Percentiles rank a stretch among this genome's conserved stretches.
These are phyloP conservation scores for Pituophis catenifer DNA, from an alignment of 2,113 vertebrate species.

Conservation along the genomic window DNA sequence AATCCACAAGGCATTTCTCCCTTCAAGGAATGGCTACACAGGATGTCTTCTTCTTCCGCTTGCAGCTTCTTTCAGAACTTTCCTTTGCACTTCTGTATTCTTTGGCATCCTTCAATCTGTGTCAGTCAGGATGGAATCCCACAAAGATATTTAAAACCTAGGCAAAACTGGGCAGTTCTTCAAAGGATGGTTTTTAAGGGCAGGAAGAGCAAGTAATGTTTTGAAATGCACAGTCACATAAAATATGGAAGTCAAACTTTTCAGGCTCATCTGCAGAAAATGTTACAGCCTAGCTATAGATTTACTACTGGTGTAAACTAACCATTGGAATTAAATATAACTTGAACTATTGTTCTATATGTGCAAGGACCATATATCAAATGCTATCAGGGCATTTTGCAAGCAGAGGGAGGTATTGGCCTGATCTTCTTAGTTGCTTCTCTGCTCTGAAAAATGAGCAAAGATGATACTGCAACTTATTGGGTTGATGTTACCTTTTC, in stretches of 20 bases:
- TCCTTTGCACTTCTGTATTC: not conserved
- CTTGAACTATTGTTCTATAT: not conserved
- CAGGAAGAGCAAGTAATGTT: not conserved
- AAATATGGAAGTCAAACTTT: not conserved
- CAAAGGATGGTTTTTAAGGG: not conserved
- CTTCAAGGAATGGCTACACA: not conserved
- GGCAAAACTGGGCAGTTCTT: not conserved
- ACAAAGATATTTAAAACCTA: not conserved
- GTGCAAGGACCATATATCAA: not conserved
- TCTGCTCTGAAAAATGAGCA: not conserved
- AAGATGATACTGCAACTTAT: not conserved
- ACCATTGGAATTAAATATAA: not conserved
- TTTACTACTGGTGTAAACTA: not conserved
- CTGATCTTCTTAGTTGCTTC: not conserved
- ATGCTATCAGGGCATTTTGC: not conserved
- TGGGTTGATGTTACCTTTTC: not conserved
- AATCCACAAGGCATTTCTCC: not conserved
- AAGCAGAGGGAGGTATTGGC: not conserved
- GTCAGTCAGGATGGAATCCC: not conserved
- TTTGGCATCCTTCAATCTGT: not conserved
- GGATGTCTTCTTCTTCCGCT: not conserved
- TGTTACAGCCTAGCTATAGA: not conserved
- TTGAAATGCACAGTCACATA: not conserved
- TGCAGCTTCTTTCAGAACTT: not conserved
- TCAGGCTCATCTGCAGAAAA: not conserved